A percentile compares a stretch with the other conserved stretches of the same genome.
Evolutionary conservation across 2,888 invertebrate species (phyloP).

Genomic region (Pandemis heparana): DNA sequence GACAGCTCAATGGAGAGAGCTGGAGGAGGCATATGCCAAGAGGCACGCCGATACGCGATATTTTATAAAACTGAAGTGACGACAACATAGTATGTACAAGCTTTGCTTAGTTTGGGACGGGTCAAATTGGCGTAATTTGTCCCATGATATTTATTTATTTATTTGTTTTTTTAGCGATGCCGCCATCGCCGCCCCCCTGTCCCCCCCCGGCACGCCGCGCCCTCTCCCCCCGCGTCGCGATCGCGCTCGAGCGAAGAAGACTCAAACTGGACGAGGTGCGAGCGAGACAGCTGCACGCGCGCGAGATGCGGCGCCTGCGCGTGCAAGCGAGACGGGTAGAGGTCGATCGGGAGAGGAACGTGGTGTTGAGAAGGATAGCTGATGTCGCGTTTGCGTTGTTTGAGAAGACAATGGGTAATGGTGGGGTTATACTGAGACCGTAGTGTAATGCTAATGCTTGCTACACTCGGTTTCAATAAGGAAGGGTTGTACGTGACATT

Average conservation of each 20-base stretch:
- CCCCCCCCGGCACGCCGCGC: not conserved
- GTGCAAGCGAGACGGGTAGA: not conserved
- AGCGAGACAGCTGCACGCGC: constrained; percentile 6
- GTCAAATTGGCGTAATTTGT: too few relatives aligned
- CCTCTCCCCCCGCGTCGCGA: not conserved
- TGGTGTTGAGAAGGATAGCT: not conserved
- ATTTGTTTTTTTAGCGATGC: not conserved
- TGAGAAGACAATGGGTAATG: not conserved
- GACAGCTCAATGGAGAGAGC: too few relatives aligned
- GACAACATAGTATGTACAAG: too few relatives aligned
- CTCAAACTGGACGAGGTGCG: not conserved
- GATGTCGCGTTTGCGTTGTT: not conserved
- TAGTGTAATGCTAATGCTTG: too few relatives aligned
- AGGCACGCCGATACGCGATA: too few relatives aligned
- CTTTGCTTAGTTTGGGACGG: too few relatives aligned
- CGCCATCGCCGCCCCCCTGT: not conserved
- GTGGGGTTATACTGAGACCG: not conserved
- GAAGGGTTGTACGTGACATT: too few relatives aligned
- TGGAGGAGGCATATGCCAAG: too few relatives aligned
- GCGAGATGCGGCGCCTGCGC: not conserved
- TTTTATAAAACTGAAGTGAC: too few relatives aligned
- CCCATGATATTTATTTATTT: too few relatives aligned
- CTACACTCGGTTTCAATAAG: too few relatives aligned
- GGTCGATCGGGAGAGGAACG: not conserved
- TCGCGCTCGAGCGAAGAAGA: not conserved